Base-by-base conservation (phyloP, 2,888 invertebrate genomes). In the Cheilosia vulpina region DNA sequence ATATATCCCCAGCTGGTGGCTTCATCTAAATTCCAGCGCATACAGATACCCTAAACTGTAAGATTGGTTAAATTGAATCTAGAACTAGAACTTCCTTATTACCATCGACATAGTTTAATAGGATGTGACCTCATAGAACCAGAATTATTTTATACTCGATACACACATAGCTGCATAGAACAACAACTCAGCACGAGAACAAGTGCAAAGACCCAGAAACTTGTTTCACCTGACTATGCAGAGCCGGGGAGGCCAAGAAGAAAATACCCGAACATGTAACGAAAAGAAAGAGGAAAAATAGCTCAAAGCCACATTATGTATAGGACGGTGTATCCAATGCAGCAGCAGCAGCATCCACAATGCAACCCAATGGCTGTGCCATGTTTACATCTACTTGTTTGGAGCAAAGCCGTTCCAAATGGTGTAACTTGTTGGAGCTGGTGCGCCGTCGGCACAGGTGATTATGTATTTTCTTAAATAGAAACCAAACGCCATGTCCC, bases 151-250 rank as follows among this genome's bases (percentile, higher is more conserved):
- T 72, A 34, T 45, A 66, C 52, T 45, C 21, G 24, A 58, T 6
- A 11, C 38, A 19, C 9, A 17, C 13, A 7, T 17, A 31, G 60
- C 63, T 17, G 45, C 17, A 27, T 65, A 63, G 72, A 57, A 68
- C 50, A 57, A 24, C 38, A 62, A 68, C 71, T 50, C 11, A 15
- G 41, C 27, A 47, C 63, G 63, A 72, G 66, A 85, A 85, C 85
- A 85, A 85, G 80, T 85, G 85, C 85, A 85, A 85, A 85, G 85
- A 85, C 85, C 80, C 81, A 85, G 85, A 85, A 85, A 85, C 85
- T 85, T 68, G 85, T 85, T 85, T 81, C 85, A 81, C 81, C 80
- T 85, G 85, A 85, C 77, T 81, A 68, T 9, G 21, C 13, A 11
- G 21, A 13, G 1, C 27, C 27, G 38, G 43, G 55, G 27, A 60